A percentile compares a stretch with the other conserved stretches of the same genome.
phyloP scores from a whole-genome alignment of 2,888 invertebrate species.

The Synergus japonicus region DNA sequence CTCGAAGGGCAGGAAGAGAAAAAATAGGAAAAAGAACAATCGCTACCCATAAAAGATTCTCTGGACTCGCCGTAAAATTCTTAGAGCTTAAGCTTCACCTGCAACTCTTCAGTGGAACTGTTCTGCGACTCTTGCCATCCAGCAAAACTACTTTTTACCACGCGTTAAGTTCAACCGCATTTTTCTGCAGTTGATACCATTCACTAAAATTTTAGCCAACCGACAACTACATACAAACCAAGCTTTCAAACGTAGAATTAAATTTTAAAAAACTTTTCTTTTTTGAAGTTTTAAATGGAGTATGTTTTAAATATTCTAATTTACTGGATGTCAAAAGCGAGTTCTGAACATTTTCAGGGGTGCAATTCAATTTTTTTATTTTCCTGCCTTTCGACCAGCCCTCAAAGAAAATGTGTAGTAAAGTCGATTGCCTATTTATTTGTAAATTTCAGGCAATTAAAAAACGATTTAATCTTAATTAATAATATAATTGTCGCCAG shows the following conservation, averaged over 20 bases:
- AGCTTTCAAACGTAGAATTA: neutral
- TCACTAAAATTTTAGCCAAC: neutral
- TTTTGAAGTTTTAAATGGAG: too few species aligned
- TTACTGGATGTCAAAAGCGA: conserved; percentile 9
- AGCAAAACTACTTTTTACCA: conserved; percentile 26
- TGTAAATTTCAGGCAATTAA: conserved; percentile 3
- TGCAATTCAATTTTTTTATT: neutral
- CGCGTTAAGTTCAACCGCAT: neutral
- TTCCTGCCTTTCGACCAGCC: neutral
- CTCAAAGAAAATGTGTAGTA: neutral
- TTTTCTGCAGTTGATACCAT: neutral
- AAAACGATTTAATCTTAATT: conserved; percentile 2
- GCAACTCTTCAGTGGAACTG: conserved; percentile 30
- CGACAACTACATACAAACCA: neutral
- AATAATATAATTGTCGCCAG: conserved; percentile 21
- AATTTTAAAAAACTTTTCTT: too few species aligned
- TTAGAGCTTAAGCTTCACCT: conserved; percentile 11
- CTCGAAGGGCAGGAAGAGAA: neutral
- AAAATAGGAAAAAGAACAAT: neutral
- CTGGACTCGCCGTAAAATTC: conserved; percentile 19
- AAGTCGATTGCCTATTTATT: conserved; percentile 25
- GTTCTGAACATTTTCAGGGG: neutral
- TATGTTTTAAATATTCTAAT: neutral
- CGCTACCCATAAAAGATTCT: conserved; percentile 31
- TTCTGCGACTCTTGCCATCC: conserved; percentile 20